Percentiles rank a stretch among this genome's conserved stretches.
These are phyloP conservation scores for Arion vulgaris DNA, from an alignment of 1,140 invertebrate genomes.

Conservation along the genomic window DNA sequence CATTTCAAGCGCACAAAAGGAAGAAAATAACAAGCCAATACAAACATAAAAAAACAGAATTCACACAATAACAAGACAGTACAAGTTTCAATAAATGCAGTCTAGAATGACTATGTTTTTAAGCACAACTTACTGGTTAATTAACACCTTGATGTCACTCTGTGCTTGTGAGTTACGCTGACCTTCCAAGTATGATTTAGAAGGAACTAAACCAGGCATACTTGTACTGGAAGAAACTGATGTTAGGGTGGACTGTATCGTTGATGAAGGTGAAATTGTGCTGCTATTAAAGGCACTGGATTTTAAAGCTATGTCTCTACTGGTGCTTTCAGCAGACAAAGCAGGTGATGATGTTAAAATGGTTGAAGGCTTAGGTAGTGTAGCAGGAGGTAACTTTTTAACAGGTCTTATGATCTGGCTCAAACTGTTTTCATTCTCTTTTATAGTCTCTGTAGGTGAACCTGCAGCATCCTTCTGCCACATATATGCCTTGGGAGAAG, in stretches of 20 bases:
- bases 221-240: neutral
- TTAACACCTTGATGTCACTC: constrained; percentile 54
- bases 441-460: constrained; percentile 1
- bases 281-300: neutral
- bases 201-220: neutral
- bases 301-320: neutral
- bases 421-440: neutral
- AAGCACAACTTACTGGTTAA: constrained; percentile 55
- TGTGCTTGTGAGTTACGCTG: constrained; percentile 49
- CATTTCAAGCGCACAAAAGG: too few species aligned
- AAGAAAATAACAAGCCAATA: too few species aligned
- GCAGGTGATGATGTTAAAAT: neutral
- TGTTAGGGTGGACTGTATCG: neutral
- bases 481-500: neutral
- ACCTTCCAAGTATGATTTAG: neutral
- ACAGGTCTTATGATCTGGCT: constrained; percentile 5
- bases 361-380: constrained; percentile 36
- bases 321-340: neutral
- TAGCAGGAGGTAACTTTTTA: constrained; percentile 35
- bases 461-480: neutral
- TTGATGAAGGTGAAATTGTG: neutral
- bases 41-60: too few species aligned
- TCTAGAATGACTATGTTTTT: constrained; percentile 28
- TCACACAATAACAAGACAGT: too few species aligned
- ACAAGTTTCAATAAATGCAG: neutral